Conservation (phyloP, 2,797 vertebrate genomes). For the Saxicola maurus region DNA sequence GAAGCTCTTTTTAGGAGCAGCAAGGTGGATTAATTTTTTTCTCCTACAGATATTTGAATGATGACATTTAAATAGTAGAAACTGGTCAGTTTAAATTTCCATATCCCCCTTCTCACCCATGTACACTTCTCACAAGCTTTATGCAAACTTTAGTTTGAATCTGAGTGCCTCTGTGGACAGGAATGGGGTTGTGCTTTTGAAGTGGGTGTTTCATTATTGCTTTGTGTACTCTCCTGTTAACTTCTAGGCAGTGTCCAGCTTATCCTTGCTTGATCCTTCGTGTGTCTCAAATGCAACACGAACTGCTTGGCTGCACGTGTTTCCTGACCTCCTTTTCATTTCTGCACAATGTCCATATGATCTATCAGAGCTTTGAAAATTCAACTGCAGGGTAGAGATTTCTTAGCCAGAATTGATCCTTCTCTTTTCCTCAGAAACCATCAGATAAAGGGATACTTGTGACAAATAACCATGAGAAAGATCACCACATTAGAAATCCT, state of each 20-base stretch:
- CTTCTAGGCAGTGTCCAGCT: neutral
- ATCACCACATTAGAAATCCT: constrained; percentile 29
- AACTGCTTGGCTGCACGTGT: constrained; percentile 12
- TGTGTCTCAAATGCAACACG: constrained; percentile 17
- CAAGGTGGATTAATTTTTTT: neutral
- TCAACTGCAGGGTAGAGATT: constrained; percentile 28
- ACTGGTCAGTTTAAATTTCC: neutral
- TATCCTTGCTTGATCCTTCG: constrained; percentile 9
- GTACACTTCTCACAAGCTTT: neutral
- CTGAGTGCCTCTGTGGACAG: neutral
- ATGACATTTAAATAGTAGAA: neutral
- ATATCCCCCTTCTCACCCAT: neutral
- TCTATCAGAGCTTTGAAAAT: constrained; percentile 47
- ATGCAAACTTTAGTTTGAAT: neutral
- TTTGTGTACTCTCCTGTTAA: constrained; percentile 17
- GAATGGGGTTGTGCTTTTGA: neutral
- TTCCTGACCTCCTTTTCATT: constrained; percentile 51
- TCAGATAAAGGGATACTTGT: constrained; percentile 38
- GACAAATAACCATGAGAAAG: constrained; percentile 44
- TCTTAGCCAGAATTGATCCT: constrained; percentile 49
- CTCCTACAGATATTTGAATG: neutral
- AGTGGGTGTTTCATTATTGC: neutral
- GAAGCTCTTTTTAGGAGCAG: neutral
- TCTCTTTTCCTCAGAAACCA: constrained; percentile 40
- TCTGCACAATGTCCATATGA: constrained; percentile 20